Evolutionary conservation across 2,113 vertebrate genomes (phyloP), one percentile per base, ranked within the genome.

Genomic region (Gnathonemus echidnorhynchus): DNA sequence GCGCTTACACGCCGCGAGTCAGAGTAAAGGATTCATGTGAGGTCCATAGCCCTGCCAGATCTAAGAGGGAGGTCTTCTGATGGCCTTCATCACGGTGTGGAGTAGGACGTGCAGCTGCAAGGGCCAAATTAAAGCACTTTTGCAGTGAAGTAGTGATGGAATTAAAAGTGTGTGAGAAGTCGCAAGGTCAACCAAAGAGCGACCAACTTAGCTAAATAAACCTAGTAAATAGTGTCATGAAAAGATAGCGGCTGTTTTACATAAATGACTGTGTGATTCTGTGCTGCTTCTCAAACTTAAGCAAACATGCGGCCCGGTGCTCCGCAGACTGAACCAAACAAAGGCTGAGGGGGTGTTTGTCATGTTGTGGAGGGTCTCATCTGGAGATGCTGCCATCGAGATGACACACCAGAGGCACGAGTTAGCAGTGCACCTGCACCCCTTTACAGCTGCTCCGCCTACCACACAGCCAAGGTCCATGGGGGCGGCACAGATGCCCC

Each of bases 1-100:
- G 93, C 86, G 92, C 94, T 96, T 94, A 96, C 97, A 96, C 96
- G 96, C 96, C 96, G 93, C 96, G 88, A 89, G 66, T 88, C 86
- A 86, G 90, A 90, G 94, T 87, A 80, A 49, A 11, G 84, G 84
- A n/a, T 48, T n/a, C 45, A 46, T 50, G 48, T 27, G 19, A 27
- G 85, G 46, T 50, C 46, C 7, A 27, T n/a, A 27, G 45, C 49
- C n/a, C 27, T 56, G 50, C 49, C 31, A 53, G 86, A 87, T 15
- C 15, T 27, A 53, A 15, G 49, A 50, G 21, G 4, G 86, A 87
- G 50, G 27, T 52, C n/a, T 50, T 31, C 84, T 86, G 48, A n/a
- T 5, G 24, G 45, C 48, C 84, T 50, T 50, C 15, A 42, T 50
- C 50, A 17, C n/a, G n/a, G 11, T 35, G 27, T 39, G 42, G 1